Percentiles rank a stretch among this genome's conserved stretches.
Conservation (phyloP, 2,113 vertebrate genomes). For the Toxostoma redivivum region DNA sequence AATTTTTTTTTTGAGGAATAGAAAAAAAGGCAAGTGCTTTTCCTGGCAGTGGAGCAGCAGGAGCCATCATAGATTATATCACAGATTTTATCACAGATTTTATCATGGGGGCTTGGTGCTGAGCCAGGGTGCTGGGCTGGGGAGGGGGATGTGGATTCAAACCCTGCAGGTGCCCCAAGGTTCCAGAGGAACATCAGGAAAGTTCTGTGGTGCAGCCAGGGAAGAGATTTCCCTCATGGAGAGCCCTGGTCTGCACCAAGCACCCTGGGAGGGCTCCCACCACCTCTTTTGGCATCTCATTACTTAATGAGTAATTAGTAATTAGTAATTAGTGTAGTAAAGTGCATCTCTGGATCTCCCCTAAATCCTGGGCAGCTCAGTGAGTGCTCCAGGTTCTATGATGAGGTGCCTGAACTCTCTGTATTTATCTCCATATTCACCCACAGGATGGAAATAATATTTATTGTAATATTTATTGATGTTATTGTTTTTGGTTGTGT, state of each 20-base stretch:
- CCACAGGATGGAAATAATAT: neutral
- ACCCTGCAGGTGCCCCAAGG: neutral
- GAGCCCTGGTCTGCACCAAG: fast-evolving
- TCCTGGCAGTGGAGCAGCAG: neutral
- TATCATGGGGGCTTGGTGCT: fast-evolving
- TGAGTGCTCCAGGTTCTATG: neutral
- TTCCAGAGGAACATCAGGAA: neutral
- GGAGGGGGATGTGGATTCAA: neutral
- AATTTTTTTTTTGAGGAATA: neutral
- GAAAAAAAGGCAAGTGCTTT: too few species aligned
- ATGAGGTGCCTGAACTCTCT: neutral
- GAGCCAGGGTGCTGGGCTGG: neutral
- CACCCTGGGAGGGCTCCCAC: fast-evolving
- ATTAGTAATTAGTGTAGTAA: too few species aligned
- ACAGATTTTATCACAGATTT: fast-evolving
- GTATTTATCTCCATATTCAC: neutral
- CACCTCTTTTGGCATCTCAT: too few species aligned
- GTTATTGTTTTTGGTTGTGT: too few species aligned
- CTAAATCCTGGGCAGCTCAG: neutral
- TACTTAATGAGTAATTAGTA: too few species aligned
- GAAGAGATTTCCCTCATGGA: neutral
- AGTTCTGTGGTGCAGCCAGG: neutral
- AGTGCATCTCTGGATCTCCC: neutral
- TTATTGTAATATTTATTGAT: neutral
- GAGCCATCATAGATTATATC: fast-evolving